Conservation (phyloP, 2,797 vertebrate genomes). For the Anguilla obscura region DNA sequence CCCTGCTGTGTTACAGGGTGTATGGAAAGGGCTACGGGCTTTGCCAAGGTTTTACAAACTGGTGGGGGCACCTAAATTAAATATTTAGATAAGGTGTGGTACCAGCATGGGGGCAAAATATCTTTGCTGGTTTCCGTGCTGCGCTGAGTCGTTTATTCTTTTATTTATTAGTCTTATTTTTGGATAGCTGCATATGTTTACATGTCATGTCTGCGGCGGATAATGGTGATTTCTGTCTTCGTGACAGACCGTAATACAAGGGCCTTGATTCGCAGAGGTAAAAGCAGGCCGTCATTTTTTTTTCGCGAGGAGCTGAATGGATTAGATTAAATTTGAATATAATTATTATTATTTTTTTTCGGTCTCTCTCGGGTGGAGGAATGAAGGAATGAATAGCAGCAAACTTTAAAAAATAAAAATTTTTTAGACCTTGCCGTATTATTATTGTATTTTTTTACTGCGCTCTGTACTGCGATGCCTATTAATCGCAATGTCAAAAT, state of each 20-base stretch:
- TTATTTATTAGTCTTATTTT: background rate
- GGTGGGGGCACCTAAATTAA: background rate
- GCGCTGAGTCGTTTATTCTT: background rate
- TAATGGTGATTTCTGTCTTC: background rate
- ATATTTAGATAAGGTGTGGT: background rate
- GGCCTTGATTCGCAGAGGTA: background rate
- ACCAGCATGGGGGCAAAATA: too few relatives aligned
- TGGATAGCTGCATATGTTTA: background rate
- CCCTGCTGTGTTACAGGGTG: background rate
- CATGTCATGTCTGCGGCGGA: background rate
- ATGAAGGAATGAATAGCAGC: background rate
- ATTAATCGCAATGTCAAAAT: background rate
- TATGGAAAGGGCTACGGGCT: background rate
- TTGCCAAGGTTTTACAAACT: background rate
- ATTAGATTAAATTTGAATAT: conserved; percentile 15
- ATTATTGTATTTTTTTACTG: background rate
- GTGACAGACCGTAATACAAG: background rate
- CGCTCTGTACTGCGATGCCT: background rate
- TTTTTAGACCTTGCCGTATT: background rate
- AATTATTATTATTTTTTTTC: background rate
- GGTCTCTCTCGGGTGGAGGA: background rate
- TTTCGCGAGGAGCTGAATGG: background rate
- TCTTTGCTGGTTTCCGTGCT: background rate
- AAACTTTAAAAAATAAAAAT: background rate
- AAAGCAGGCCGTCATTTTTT: background rate